These are phyloP conservation scores for Oceanodroma tethys DNA, from an alignment of 2,113 vertebrate genomes.

Conservation along the genomic window DNA sequence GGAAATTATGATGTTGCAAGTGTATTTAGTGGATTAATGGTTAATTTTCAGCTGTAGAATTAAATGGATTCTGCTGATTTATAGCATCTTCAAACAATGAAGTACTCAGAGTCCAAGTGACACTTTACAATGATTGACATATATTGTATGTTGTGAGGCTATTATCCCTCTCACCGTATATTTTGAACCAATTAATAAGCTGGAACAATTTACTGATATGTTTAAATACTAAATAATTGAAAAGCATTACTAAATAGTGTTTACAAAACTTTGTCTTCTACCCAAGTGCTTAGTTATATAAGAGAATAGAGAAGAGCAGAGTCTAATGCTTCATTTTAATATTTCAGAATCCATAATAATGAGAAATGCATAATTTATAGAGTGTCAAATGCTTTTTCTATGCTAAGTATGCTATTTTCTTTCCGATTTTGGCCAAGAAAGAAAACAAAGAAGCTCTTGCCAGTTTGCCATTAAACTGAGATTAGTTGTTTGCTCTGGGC, in stretches of 20 bases:
- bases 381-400: not conserved
- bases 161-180: not conserved
- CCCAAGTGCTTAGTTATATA: not conserved
- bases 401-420: not conserved
- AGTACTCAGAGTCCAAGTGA: not conserved
- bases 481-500: not conserved
- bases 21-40: not conserved
- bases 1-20: not conserved
- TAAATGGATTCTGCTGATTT: not conserved
- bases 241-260: not conserved
- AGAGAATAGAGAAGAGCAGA: not conserved
- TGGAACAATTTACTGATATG: not conserved
- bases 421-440: not conserved
- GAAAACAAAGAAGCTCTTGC: not conserved
- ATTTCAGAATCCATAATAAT: not conserved
- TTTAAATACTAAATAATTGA: not conserved
- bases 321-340: not conserved
- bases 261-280: not conserved
- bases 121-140: not conserved
- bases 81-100: not conserved
- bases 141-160: not conserved
- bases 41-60: not conserved
- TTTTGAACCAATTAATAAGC: conserved; percentile 6
- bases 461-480: not conserved
- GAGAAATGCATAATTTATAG: conserved; percentile 2